Percentiles rank a stretch among this genome's conserved stretches.
Conservation (phyloP, 2,797 vertebrate species). For the Eurystomus glaucurus region DNA sequence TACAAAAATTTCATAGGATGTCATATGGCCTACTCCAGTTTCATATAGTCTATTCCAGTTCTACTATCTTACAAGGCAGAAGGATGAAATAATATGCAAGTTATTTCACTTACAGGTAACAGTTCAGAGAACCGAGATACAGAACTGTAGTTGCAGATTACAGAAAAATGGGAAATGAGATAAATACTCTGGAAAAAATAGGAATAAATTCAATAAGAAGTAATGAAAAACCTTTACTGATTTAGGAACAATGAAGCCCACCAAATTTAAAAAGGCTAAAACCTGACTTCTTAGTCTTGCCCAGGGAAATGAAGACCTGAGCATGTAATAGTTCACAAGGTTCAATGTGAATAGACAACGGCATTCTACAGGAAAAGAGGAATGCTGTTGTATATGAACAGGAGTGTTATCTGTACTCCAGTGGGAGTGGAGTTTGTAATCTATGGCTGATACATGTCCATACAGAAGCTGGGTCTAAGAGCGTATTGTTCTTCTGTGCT, state of each 20-base stretch:
- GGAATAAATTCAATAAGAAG: neutral
- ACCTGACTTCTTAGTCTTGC: accelerated
- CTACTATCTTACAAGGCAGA: neutral
- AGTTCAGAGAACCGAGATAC: neutral
- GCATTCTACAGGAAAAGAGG: neutral
- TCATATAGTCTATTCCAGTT: neutral
- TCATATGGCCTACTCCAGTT: neutral
- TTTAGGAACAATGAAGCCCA: neutral
- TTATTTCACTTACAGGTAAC: neutral
- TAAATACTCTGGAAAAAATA: neutral
- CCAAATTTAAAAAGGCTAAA: neutral
- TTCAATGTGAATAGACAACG: neutral
- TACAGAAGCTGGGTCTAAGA: neutral
- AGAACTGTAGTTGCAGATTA: neutral
- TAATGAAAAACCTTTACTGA: neutral
- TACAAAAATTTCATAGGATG: neutral
- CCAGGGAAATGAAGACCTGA: neutral
- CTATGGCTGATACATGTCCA: neutral
- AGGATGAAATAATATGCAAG: neutral
- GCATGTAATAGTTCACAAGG: neutral
- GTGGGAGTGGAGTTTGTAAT: neutral
- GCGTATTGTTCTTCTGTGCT: neutral
- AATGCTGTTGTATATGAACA: neutral
- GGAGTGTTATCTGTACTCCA: neutral
- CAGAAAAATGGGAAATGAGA: neutral